Base-by-base conservation (phyloP, 2,113 vertebrate genomes). In the Sander lucioperca region DNA sequence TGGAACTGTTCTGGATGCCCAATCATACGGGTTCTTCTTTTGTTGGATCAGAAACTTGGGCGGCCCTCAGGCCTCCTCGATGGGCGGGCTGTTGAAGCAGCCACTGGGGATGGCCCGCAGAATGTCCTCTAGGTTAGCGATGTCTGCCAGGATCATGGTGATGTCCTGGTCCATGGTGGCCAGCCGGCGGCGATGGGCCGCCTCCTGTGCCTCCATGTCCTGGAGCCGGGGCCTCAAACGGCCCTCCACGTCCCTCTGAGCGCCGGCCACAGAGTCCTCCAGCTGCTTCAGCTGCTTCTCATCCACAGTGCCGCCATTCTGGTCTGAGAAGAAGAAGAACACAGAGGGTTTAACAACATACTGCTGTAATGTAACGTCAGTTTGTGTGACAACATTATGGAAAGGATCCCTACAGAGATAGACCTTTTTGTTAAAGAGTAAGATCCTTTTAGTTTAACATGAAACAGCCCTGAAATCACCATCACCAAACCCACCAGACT, bases 101-200 rank as follows among this genome's bases (percentile, higher is more conserved):
- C 96, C 96, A 0, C 23, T 12, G 16, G 98, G 98, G 83, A 99
- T 86, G 62, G 83, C 90, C 0, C 9, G 72, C 61, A 92, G 86
- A 75, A 99, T 97, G n/a, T 96, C 89, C 89, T 96, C 92, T 88
- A 99, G 94, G 95, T 99, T 99, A 33, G 78, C 71, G 54, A 99
- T 96, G 78, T 99, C 97, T 0, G 63, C 83, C 82, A 96, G 87
- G 88, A 99, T 95, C 74, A 75, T 90, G 1, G 94, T 89, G 0
- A 99, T 97, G 93, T 96, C 96, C 4, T 0, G 74, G 57, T 97
- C 90, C 85, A 99, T 89, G 0, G 0, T 27, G 6, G 0, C 14
- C n/a, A 97, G 89, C 7, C 56, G 88, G 23, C 80, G 82, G 58
- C 76, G 94, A 86, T 97, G 96, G 4, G 81, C 89, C 0, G 1